Base-by-base conservation (phyloP, 92 coral and sea anemone species). In the Bergia puertoricense region DNA sequence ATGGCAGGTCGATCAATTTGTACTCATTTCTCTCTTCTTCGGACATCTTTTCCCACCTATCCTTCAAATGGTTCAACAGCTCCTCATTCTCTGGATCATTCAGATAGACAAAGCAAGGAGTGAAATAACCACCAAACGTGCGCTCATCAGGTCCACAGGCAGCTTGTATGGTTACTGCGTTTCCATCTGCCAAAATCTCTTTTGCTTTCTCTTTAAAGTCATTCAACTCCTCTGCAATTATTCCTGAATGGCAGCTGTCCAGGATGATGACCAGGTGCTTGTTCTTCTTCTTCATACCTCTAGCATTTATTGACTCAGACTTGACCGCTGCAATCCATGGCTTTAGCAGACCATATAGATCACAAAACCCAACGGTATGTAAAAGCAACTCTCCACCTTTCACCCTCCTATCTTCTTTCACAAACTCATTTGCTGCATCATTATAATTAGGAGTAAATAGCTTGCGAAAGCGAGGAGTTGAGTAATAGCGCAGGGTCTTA, bases 161-260 rank as follows among this genome's bases (percentile, higher is more conserved):
- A 59, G 96, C 78, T 90, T 93, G 96, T n/a, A 91, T 82, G 68
- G 96, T 93, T 37, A 93, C 83, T 16, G 76, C 85, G 79, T 88
- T 89, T n/a, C 85, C 92, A 36, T 72, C 23, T 85, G 85, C 86
- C 88, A 46, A 20, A 80, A 80, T 67, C 45, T 4, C 20, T 22
- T 77, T 20, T 18, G 82, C 7, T 20, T 74, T 13, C 54, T 73
- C 42, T 20, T 46, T 8, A 45, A 85, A 85, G 8, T 90, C 76
- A 1, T 44, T 9, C 79, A 93, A 88, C 14, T 91, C 91, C 15
- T 88, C 11, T 6, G 93, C 96, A 85, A 91, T 20, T 16, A 83
- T 80, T 76, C 96, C 96, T 16, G 94, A 87, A 85, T 89, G 65
- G 71, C 96, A 93, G 74, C 96, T 93, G 77, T 93, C 94, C 5